Percentiles rank a stretch among this genome's conserved stretches.
These are phyloP conservation scores for Xyliphius kryptos DNA, from an alignment of 2,113 vertebrate species.

Conservation along the genomic window DNA sequence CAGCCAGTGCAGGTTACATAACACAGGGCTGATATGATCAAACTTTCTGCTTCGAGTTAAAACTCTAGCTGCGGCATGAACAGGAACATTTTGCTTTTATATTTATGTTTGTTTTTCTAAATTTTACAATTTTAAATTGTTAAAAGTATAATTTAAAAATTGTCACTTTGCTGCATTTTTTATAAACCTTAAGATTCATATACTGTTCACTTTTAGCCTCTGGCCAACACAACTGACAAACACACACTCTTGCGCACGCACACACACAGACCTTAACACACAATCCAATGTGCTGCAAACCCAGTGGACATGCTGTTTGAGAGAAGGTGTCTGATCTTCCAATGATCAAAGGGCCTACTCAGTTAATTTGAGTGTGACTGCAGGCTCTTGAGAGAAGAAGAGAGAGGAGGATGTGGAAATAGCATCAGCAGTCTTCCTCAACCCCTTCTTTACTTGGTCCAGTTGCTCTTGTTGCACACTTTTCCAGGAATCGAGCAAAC, in stretches of 20 bases:
- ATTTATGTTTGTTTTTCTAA: too few species aligned
- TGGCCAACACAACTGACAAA: not conserved
- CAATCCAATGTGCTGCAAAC: conserved; percentile 3
- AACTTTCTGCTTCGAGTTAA: too few species aligned
- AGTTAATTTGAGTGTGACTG: conserved; percentile 25
- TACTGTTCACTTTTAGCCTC: conserved; percentile 1
- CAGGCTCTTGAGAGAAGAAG: conserved; percentile 10
- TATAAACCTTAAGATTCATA: not conserved
- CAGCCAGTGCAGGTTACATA: too few species aligned
- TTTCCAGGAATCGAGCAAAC: not conserved
- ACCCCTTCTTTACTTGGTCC: conserved; percentile 15
- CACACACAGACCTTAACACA: conserved; percentile 8
- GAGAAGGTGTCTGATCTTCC: conserved; percentile 13
- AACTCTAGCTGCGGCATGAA: too few species aligned
- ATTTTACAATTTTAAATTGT: too few species aligned
- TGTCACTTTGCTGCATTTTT: too few species aligned
- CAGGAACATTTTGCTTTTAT: too few species aligned
- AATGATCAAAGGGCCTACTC: conserved; percentile 29
- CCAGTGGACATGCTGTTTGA: conserved; percentile 20
- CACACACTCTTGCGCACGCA: not conserved
- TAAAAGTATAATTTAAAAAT: too few species aligned
- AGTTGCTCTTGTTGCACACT: conserved; percentile 9
- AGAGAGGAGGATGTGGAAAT: conserved; percentile 27
- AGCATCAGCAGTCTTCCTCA: conserved; percentile 32
- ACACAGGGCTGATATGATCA: too few species aligned